Base-by-base conservation (phyloP, 2,888 invertebrate species). In the Agrypnus murinus region DNA sequence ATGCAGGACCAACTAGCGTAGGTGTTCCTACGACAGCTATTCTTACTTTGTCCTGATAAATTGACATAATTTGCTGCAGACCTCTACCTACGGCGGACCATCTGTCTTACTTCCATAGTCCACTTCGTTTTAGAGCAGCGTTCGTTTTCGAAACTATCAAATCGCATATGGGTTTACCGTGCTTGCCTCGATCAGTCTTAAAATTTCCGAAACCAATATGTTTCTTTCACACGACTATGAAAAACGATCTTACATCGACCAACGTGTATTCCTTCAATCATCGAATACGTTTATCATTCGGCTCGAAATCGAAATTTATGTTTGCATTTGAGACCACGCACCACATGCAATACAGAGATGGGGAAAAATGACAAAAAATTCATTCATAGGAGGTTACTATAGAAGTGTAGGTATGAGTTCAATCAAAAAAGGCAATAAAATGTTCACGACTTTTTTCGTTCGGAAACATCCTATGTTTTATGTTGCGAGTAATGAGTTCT, bases 31-130 rank as follows among this genome's bases (percentile, higher is more conserved):
- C 59, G 73, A 77, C 77, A 73, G 72, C 72, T 70, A 73, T 70
- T 74, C 74, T 72, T 71, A 74, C 76, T 76, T 76, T 75, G 74
- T 75, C 74, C 77, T 77, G 75, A 77, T 77, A 79, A 78, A 79
- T 79, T 75, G 74, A 58, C 45, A 66, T 72, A 70, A 72, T 72
- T 72, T 71, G 65, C 69, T 60, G 57, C 55, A 65, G 69, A 69
- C 69, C 62, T 53, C 68, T 73, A 75, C 75, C 75, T 75, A 73
- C 62, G 65, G 71, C 55, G 67, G n/a, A 65, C 66, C 68, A 74
- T 75, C 66, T 69, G 71, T 77, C 77, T 74, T 75, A 46, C 46
- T 59, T 69, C 45, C 57, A 64, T 34, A 48, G 60, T 55, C 55
- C 68, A 36, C 48, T 55, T 50, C 32, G 50, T 40, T 53, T 43